Conservation (phyloP, 2,888 invertebrate species). For the Tenthredo amoena region DNA sequence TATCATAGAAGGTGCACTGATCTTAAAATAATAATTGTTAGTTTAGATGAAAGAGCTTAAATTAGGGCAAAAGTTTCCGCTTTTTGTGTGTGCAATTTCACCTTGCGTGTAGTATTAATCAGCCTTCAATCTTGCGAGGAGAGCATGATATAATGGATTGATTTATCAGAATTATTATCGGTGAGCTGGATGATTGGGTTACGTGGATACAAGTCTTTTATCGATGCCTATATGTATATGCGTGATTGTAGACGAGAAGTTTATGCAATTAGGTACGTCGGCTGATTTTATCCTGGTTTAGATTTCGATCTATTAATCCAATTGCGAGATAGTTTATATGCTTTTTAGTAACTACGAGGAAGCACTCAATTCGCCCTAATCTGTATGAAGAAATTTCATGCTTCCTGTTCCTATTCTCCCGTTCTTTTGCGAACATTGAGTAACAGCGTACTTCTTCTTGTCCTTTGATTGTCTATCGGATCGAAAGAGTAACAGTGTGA, state of each 20-base stretch:
- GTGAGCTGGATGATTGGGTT: slow-evolving; percentile 4
- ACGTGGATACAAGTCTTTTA: slow-evolving; percentile 11
- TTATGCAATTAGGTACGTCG: slow-evolving; percentile 17
- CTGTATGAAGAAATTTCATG: not conserved
- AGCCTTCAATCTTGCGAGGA: not conserved
- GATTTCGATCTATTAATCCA: not conserved
- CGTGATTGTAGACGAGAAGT: not conserved
- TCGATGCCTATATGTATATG: not conserved
- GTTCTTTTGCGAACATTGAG: too few relatives aligned
- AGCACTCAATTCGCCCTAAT: not conserved
- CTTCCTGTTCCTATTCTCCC: too few relatives aligned
- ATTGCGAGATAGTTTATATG: not conserved
- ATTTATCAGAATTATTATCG: slow-evolving; percentile 36
- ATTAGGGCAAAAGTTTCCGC: not conserved
- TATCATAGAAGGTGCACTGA: not conserved
- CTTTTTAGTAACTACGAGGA: not conserved
- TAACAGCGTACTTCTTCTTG: too few relatives aligned
- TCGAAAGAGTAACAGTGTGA: too few relatives aligned
- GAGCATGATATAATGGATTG: slow-evolving; percentile 27
- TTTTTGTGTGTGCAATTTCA: not conserved
- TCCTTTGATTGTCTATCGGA: too few relatives aligned
- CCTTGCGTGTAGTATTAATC: not conserved
- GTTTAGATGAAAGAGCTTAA: not conserved
- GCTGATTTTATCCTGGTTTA: not conserved
- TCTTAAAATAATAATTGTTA: not conserved